These are phyloP conservation scores for Alligator sinensis DNA, from an alignment of 2,113 vertebrate genomes.

Conservation along the genomic window DNA sequence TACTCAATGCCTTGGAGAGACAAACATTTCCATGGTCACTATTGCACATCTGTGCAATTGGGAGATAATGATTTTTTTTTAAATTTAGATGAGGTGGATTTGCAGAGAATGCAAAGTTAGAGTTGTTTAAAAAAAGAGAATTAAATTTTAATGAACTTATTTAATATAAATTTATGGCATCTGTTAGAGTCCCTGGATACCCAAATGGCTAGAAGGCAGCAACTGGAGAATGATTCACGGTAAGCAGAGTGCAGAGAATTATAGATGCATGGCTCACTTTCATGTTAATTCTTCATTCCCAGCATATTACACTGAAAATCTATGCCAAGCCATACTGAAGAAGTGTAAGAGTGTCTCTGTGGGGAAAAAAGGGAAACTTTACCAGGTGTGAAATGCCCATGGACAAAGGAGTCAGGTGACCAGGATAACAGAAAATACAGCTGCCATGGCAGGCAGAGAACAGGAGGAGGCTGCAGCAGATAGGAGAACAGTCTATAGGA, in stretches of 20 bases:
- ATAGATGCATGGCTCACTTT: rapidly evolving
- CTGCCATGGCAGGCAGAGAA: not conserved
- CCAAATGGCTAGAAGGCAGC: not conserved
- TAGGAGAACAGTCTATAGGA: not conserved
- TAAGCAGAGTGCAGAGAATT: not conserved
- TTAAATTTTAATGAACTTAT: conserved; percentile 11
- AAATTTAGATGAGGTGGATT: not conserved
- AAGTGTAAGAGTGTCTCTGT: rapidly evolving
- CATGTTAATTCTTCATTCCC: not conserved
- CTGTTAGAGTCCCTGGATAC: not conserved
- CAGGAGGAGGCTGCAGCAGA: not conserved
- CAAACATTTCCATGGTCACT: not conserved
- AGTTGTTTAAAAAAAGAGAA: not conserved
- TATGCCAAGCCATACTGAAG: not conserved
- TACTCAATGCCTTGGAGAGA: not conserved
- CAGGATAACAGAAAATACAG: not conserved
- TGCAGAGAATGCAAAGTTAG: not conserved
- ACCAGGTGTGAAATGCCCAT: not conserved
- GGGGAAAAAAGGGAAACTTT: not conserved
- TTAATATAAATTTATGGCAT: conserved; percentile 21
- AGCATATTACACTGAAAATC: rapidly evolving
- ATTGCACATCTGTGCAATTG: not conserved
- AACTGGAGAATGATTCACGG: not conserved
- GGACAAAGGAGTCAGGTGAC: not conserved
- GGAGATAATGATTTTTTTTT: not conserved